Evolutionary conservation across 1,140 invertebrate species (phyloP), one percentile per base, ranked within the genome.

Genomic region (Notospermus geniculatus): DNA sequence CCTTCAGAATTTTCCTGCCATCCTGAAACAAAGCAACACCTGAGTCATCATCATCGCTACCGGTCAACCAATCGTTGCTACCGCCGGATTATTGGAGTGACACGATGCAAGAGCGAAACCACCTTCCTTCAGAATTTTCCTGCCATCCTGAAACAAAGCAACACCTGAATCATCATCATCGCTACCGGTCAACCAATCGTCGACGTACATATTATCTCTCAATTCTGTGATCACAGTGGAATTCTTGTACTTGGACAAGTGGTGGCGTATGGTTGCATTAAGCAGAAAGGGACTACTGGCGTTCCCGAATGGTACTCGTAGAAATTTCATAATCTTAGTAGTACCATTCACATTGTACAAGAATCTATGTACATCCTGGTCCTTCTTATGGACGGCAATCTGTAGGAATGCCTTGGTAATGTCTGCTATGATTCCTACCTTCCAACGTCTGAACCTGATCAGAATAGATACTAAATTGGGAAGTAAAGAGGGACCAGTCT

Each of bases 161-260:
- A n/a, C n/a, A n/a, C 2, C 53, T 63, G 19, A 17, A 76, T n/a
- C n/a, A n/a, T n/a, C n/a, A n/a, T n/a, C 71, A 1, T 73, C 30
- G 0, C 62, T 64, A 4, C 83, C 80, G n/a, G 71, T 72, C 23
- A 82, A 45, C 1, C 80, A 52, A 68, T 84, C 82, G 63, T 85
- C 83, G 13, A 81, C 75, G 63, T 83, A 85, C 59, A 80, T 81
- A 63, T 80, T 74, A 23, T 64, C 68, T 30, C 29, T 23, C 19
- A 80, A 72, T 17, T 70, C 62, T 36, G 68, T 52, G 50, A 65
- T 43, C 30, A 67, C 72, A 54, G 59, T 17, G 54, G 65, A 5
- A 60, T 52, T 23, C 57, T 53, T 50, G 64, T 59, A 0, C 72
- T 67, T 19, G 78, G 60, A 80, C 82, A 62, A 62, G 39, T 61